These are phyloP conservation scores for Leuciscus idus DNA, from an alignment of 2,113 vertebrate genomes.

Conservation along the genomic window DNA sequence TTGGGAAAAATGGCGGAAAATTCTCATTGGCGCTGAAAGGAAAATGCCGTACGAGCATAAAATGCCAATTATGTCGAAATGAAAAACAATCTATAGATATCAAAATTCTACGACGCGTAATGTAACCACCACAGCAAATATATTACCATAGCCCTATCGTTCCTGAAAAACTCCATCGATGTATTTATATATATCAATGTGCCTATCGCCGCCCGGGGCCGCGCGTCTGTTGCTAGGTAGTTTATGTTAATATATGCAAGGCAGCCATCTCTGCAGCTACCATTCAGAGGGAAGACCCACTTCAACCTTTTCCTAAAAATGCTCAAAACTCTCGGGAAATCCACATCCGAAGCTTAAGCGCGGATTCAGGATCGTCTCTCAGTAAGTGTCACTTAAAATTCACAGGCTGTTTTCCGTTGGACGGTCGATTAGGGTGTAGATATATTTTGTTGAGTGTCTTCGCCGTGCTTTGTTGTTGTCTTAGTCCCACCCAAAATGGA, in stretches of 20 bases:
- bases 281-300: constrained; percentile 91
- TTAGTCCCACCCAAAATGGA: constrained; percentile 94
- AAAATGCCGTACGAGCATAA: not conserved
- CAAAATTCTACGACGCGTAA: not conserved
- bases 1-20: constrained; percentile 17
- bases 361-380: constrained; percentile 32
- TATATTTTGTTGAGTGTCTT: constrained; percentile 65
- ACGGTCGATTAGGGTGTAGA: constrained; percentile 42
- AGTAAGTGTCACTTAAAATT: constrained; percentile 51
- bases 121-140: not conserved
- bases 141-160: no score
- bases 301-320: constrained; percentile 75
- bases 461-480: constrained; percentile 76
- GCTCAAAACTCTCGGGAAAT: constrained; percentile 62
- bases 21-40: constrained; percentile 34
- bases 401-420: not conserved
- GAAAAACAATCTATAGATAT: not conserved
- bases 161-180: not conserved
- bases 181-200: not conserved
- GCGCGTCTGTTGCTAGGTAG: constrained; percentile 80
- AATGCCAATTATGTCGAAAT: not conserved
- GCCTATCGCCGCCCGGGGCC: constrained; percentile 68
- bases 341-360: constrained; percentile 53
- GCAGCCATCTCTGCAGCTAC: constrained; percentile 88
- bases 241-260: constrained; percentile 85